phyloP scores from a whole-genome alignment of 2,888 invertebrate species.

The Aphrophora alni region DNA sequence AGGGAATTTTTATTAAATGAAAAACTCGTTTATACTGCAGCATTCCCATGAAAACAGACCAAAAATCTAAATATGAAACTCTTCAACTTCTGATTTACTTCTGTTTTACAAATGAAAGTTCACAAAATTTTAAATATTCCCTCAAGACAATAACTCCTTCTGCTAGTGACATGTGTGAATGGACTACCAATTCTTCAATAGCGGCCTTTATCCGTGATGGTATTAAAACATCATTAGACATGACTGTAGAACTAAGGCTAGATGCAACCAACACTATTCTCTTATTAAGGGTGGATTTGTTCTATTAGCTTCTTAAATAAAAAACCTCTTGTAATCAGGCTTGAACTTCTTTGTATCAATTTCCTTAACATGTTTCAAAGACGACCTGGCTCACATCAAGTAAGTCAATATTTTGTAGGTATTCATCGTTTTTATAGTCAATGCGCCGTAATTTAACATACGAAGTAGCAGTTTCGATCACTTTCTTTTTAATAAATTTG shows the following conservation, averaged over 20 bases:
- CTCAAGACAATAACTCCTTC: neutral
- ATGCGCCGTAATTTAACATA: too few species aligned
- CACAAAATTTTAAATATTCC: neutral
- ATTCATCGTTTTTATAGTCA: too few species aligned
- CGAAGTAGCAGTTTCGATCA: too few species aligned
- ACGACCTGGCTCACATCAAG: neutral
- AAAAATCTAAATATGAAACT: neutral
- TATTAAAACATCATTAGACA: neutral
- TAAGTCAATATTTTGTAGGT: neutral
- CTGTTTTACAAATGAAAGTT: neutral
- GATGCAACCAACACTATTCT: neutral
- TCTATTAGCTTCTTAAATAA: neutral
- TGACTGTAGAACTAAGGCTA: neutral
- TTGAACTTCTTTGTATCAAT: neutral
- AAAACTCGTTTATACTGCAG: neutral
- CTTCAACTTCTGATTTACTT: neutral
- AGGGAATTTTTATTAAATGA: neutral
- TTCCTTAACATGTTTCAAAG: slow-evolving; percentile 4
- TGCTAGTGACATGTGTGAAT: neutral
- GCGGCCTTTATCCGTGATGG: neutral
- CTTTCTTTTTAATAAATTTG: too few species aligned
- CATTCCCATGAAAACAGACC: slow-evolving; percentile 13
- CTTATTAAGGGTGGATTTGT: neutral
- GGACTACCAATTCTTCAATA: neutral
- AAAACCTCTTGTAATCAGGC: neutral